Conservation (phyloP, 2,888 invertebrate genomes). For the Noctua janthina region DNA sequence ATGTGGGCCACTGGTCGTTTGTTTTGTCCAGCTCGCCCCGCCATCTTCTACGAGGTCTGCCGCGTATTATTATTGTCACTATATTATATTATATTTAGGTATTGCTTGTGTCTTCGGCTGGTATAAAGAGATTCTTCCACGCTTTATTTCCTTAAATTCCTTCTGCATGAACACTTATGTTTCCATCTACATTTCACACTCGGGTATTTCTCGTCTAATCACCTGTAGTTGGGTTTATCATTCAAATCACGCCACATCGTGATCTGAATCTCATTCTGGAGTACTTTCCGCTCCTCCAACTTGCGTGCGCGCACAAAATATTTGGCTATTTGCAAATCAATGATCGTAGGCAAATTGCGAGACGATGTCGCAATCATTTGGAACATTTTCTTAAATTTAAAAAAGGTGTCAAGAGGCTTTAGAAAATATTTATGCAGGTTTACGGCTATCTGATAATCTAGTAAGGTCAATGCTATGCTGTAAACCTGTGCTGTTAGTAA, state of each 20-base stretch:
- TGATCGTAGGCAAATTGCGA: slow-evolving; percentile 39
- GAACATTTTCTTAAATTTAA: slow-evolving; percentile 12
- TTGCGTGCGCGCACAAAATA: slow-evolving; percentile 45
- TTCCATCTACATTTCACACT: background rate
- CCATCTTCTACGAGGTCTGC: no score
- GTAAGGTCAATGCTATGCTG: background rate
- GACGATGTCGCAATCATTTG: slow-evolving; percentile 44
- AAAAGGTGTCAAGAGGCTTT: slow-evolving; percentile 6
- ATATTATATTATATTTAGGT: background rate
- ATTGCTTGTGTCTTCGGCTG: background rate
- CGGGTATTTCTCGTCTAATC: slow-evolving; percentile 44
- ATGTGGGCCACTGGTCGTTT: no score
- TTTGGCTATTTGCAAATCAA: slow-evolving; percentile 67
- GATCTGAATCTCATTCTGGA: slow-evolving; percentile 58
- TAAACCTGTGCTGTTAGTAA: background rate
- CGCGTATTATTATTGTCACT: no score
- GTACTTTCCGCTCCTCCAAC: slow-evolving; percentile 45
- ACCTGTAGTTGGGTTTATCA: slow-evolving; percentile 49
- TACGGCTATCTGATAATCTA: background rate
- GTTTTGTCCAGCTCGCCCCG: no score
- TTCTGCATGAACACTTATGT: background rate
- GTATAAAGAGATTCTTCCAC: background rate
- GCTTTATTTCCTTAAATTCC: slow-evolving; percentile 10
- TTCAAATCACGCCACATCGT: slow-evolving; percentile 62
- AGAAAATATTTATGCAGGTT: background rate